Conservation (phyloP, 35 echinoderm and acorn worm species). For the Chiridota heheva region DNA sequence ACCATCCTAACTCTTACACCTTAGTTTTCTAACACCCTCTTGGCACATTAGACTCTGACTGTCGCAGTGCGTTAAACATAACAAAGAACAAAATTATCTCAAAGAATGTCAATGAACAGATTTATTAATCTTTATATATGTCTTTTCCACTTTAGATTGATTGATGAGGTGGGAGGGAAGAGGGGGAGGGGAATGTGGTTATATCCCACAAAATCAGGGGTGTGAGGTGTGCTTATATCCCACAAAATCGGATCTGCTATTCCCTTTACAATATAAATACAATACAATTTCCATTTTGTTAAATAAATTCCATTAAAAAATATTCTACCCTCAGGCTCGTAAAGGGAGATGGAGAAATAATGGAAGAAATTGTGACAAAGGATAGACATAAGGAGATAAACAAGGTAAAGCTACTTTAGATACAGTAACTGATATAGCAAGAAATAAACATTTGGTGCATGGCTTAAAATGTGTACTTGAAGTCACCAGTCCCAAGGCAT, state of each 20-base stretch:
- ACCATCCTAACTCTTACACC: too few relatives aligned
- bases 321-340: constrained; percentile 83
- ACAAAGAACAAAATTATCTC: too few relatives aligned
- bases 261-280: background rate
- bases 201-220: too few relatives aligned
- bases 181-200: too few relatives aligned
- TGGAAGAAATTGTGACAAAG: constrained; percentile 97
- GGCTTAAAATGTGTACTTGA: background rate
- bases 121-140: too few relatives aligned
- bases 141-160: too few relatives aligned
- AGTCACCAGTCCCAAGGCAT: background rate
- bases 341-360: constrained; percentile 87
- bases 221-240: too few relatives aligned
- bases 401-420: constrained; percentile 54
- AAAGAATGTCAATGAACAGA: too few relatives aligned
- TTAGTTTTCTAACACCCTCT: too few relatives aligned
- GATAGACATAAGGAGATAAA: constrained; percentile 89
- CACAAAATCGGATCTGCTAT: background rate
- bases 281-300: background rate
- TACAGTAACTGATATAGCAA: background rate
- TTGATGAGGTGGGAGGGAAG: too few relatives aligned
- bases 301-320: background rate
- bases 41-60: too few relatives aligned
- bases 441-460: background rate
- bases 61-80: too few relatives aligned